These are phyloP conservation scores for Daubentonia madagascariensis DNA, from an alignment of 2,113 vertebrate species.

Conservation along the genomic window DNA sequence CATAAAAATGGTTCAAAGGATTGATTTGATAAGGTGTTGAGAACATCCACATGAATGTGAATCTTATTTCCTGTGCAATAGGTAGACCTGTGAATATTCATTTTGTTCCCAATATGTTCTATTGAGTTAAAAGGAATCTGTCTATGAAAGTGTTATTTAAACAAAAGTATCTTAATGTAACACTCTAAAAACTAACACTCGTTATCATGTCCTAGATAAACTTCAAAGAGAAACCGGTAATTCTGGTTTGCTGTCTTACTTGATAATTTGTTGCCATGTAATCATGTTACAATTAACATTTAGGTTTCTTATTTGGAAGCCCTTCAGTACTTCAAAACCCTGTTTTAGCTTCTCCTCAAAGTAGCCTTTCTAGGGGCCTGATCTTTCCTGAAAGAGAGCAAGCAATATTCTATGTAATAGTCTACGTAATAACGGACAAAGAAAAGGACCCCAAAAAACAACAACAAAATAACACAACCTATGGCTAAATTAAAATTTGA, in stretches of 20 bases:
- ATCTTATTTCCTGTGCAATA: background rate
- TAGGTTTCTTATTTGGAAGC: conserved; percentile 3
- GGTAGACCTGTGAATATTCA: background rate
- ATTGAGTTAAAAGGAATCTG: conserved; percentile 17
- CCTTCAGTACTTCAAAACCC: background rate
- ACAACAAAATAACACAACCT: background rate
- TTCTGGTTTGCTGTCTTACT: background rate
- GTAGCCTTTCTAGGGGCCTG: background rate
- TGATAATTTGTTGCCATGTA: background rate
- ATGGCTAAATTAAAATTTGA: background rate
- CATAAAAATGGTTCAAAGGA: conserved; percentile 27
- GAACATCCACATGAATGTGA: background rate
- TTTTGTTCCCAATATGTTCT: background rate
- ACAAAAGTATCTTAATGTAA: background rate
- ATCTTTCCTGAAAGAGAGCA: background rate
- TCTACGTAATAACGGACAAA: background rate
- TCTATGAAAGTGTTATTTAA: background rate
- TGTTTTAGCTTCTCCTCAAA: background rate
- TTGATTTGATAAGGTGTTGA: background rate
- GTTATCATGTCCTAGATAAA: background rate
- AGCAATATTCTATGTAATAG: conserved; percentile 5
- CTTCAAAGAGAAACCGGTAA: conserved; percentile 11
- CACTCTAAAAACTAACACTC: background rate
- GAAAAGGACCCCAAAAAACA: background rate
- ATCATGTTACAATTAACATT: background rate